These are phyloP conservation scores for Marisa cornuarietis DNA, from an alignment of 1,140 invertebrate species.

Conservation along the genomic window DNA sequence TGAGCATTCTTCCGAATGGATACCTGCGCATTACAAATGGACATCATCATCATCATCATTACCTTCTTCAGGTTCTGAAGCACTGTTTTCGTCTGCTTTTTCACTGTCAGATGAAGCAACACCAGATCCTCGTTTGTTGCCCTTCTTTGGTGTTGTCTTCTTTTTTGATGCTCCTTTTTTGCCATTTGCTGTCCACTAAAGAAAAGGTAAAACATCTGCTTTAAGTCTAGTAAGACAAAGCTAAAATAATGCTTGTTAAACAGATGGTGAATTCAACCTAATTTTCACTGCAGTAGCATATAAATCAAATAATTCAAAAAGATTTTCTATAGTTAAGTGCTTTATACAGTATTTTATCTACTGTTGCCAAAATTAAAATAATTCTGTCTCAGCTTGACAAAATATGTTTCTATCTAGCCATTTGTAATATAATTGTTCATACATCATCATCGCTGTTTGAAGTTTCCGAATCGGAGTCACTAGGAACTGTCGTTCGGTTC, in stretches of 20 bases:
- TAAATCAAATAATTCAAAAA: no score
- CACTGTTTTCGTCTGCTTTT: slow-evolving; percentile 66
- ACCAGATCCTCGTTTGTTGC: slow-evolving; percentile 68
- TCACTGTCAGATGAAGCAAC: slow-evolving; percentile 70
- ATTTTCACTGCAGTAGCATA: no score
- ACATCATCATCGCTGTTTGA: slow-evolving; percentile 79
- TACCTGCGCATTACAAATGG: no score
- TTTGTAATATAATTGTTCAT: slow-evolving; percentile 23
- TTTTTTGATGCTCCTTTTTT: slow-evolving; percentile 74
- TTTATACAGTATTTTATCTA: slow-evolving; percentile 1
- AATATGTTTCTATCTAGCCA: background rate
- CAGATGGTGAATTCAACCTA: no score
- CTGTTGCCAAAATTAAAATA: background rate
- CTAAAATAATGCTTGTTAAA: no score
- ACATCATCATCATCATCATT: no score
- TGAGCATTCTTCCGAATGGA: no score
- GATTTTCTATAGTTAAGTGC: background rate
- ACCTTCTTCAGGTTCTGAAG: slow-evolving; percentile 75
- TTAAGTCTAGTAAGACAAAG: background rate
- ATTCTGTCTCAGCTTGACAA: background rate
- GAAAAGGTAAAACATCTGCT: slow-evolving; percentile 21
- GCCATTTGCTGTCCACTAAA: slow-evolving; percentile 72
- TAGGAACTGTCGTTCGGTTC: slow-evolving; percentile 21
- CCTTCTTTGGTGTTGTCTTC: slow-evolving; percentile 61
- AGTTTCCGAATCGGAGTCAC: slow-evolving; percentile 70